Conservation (phyloP, 2,113 vertebrate genomes). For the Turnix velox region DNA sequence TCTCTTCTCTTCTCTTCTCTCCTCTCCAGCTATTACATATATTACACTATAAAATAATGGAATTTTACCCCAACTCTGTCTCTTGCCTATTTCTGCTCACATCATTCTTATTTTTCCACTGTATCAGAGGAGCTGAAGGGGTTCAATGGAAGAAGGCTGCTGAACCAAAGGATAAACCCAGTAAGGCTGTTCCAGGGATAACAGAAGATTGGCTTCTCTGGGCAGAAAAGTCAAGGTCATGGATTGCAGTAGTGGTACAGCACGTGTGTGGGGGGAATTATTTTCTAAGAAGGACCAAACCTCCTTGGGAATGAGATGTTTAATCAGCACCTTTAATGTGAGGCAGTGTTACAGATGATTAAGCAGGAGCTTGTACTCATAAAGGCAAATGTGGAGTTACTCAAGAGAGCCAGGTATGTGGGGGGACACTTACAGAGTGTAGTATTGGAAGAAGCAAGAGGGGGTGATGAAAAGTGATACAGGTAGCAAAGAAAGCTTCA, state of each 20-base stretch:
- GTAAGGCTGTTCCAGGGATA: neutral
- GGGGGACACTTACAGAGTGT: neutral
- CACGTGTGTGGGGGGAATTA: neutral
- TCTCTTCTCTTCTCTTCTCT: too few relatives aligned
- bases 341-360: neutral
- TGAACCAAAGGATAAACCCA: neutral
- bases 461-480: neutral
- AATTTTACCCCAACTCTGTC: neutral
- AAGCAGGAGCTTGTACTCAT: neutral
- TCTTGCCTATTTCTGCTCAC: neutral
- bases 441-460: neutral
- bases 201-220: neutral
- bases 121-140: neutral
- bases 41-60: neutral
- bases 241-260: neutral
- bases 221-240: neutral
- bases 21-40: fast-evolving
- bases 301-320: neutral
- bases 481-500: neutral
- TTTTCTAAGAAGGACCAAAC: neutral
- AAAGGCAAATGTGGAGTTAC: neutral
- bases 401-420: neutral
- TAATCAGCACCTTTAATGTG: neutral
- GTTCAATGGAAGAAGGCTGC: neutral
- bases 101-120: fast-evolving